These are phyloP conservation scores for Mesoclemmys tuberculata DNA, from an alignment of 2,113 vertebrate genomes.

Conservation along the genomic window DNA sequence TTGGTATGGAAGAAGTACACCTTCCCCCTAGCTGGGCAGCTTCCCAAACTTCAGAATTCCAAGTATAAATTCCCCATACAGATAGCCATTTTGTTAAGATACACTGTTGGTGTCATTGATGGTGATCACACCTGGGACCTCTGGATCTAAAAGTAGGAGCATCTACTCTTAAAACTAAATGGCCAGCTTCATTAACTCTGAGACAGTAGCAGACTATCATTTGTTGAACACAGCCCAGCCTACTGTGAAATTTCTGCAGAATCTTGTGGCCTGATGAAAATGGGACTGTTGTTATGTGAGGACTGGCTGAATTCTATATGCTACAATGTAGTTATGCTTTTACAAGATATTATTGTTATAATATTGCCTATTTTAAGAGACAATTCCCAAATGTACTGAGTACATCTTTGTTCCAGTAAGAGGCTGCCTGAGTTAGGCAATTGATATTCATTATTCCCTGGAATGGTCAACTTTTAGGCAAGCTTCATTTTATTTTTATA, in stretches of 20 bases:
- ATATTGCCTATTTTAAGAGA: not conserved
- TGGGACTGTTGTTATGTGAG: not conserved
- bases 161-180: too few relatives aligned
- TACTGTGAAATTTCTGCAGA: not conserved
- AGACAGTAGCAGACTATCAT: too few relatives aligned
- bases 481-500: not conserved
- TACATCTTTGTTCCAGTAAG: not conserved
- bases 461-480: not conserved
- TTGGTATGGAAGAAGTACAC: not conserved
- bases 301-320: not conserved
- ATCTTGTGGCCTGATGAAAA: not conserved
- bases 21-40: not conserved
- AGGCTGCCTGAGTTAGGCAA: not conserved
- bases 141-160: too few relatives aligned
- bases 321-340: not conserved
- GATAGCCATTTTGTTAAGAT: too few relatives aligned
- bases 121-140: too few relatives aligned
- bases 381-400: not conserved
- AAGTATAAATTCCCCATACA: not conserved
- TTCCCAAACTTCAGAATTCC: not conserved
- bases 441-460: not conserved
- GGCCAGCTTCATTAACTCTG: too few relatives aligned
- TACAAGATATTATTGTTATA: too few relatives aligned
- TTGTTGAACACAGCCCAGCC: not conserved
- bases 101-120: too few relatives aligned